Conservation (phyloP, 2,113 vertebrate genomes). For the Himantopus leucocephalus region DNA sequence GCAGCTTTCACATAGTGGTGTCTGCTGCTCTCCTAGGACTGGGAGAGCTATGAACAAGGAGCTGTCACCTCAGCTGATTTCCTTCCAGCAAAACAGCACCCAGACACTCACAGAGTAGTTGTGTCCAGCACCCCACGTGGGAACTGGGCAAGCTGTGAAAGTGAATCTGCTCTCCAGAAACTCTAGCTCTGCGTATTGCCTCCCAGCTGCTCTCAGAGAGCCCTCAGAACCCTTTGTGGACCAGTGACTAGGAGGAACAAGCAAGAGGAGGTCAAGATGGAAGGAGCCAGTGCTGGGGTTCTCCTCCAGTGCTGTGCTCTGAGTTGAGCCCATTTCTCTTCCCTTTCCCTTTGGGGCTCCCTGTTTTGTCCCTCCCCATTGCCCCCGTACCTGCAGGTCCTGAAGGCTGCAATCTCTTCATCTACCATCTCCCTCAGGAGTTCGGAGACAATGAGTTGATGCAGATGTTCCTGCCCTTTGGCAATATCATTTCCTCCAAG, state of each 20-base stretch:
- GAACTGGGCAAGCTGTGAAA: not conserved
- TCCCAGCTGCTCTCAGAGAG: not conserved
- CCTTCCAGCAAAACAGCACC: not conserved
- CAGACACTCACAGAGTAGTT: not conserved
- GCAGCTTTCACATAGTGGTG: not conserved
- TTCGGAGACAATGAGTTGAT: constrained; percentile 99
- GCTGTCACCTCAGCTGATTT: not conserved
- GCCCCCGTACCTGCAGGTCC: constrained; percentile 81
- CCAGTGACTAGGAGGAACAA: not conserved
- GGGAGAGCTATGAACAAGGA: not conserved
- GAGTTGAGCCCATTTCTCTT: not conserved
- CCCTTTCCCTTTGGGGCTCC: constrained; percentile 50
- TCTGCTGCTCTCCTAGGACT: not conserved
- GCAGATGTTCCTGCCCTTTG: constrained; percentile 99
- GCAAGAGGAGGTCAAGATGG: not conserved
- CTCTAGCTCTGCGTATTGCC: not conserved
- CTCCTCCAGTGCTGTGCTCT: constrained; percentile 1
- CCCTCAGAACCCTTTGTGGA: not conserved
- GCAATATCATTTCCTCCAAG: constrained; percentile 97
- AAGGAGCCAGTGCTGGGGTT: not conserved
- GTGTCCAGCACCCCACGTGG: not conserved
- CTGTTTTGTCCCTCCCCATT: constrained; percentile 41
- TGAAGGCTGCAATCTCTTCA: constrained; percentile 99
- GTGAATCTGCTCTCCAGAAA: not conserved
- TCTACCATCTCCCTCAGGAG: constrained; percentile 99